phyloP scores from a whole-genome alignment of 2,797 vertebrate species.

The Esox lucius region DNA sequence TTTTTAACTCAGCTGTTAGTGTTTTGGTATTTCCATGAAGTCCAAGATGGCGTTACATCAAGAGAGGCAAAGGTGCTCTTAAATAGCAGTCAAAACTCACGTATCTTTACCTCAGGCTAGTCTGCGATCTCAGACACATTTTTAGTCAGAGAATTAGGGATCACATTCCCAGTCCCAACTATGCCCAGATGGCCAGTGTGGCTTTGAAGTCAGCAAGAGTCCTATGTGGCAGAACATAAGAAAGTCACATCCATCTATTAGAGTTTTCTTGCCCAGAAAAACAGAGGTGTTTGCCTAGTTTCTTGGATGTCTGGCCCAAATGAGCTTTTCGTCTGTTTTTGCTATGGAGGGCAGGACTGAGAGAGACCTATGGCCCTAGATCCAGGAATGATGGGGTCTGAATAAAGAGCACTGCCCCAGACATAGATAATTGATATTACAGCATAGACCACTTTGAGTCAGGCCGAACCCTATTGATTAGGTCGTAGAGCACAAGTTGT shows the following conservation, averaged over 20 bases:
- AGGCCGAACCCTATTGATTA: background rate
- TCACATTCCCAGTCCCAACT: background rate
- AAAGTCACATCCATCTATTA: conserved; percentile 42
- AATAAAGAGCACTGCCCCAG: background rate
- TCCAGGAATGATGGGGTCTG: background rate
- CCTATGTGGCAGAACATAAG: conserved; percentile 45
- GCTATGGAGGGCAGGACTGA: conserved; percentile 6
- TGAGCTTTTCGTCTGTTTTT: conserved; percentile 28
- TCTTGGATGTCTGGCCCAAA: conserved; percentile 37
- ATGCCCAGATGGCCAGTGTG: conserved; percentile 25
- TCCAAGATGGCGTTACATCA: background rate
- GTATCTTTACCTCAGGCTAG: background rate
- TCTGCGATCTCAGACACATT: background rate
- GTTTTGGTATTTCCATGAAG: background rate
- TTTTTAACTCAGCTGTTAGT: background rate
- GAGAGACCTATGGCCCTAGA: background rate
- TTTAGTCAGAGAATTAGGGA: background rate
- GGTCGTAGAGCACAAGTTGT: background rate
- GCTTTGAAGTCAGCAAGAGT: conserved; percentile 50
- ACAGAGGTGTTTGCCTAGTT: conserved; percentile 25
- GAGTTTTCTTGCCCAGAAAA: conserved; percentile 18
- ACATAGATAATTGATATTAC: background rate
- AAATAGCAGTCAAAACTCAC: background rate
- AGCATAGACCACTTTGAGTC: background rate
- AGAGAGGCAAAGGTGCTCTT: too few relatives aligned